Evolutionary conservation across 2,797 vertebrate genomes (phyloP), one percentile per base, ranked within the genome.

Genomic region (Bufotes viridis): DNA sequence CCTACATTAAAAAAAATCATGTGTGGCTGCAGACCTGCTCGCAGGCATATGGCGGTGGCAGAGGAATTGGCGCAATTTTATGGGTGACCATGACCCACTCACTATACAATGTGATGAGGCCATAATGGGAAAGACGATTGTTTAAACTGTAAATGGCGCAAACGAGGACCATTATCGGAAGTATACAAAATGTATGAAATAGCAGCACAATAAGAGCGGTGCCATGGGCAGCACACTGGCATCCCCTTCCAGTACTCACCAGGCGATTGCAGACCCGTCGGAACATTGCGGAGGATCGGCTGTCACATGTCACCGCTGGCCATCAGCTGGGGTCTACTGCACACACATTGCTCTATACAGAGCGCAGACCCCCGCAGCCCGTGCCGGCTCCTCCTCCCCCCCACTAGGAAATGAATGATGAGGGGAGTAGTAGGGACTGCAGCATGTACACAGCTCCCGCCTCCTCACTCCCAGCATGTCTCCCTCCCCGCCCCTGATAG

Each of bases 371-470:
- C 49, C 12, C 8, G 14, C 49, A 20, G 22, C 42, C 34, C 13
- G 42, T 42, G 34, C 26, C 67, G 42, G 42, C 42, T 42, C 22
- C 22, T 18, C 34, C 20, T 20, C 17, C 34, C 65, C 29, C 20
- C 78, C 60, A 70, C 69, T 24, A 18, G 17, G 8, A 34, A 29
- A 78, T 84, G 81, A 88, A 79, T 88, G 87, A 88, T 88, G 74
- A 58, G 81, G 26, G 7, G 61, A 26, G 74, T 76, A 87, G 79
- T 87, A n/a, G 22, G 13, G 67, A 78, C 81, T 79, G 82, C 87
- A 84, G 87, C 76, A 79, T 79, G 87, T 10, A 58, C 61, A 7
- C 75, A n/a, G 53, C 51, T n/a, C 74, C 86, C 81, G 29, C 51
- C 87, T 51, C 87, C 82, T 70, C 81, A 70, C 75, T 74, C 61